phyloP scores from a whole-genome alignment of 2,113 vertebrate species.

The Notechis scutatus region DNA sequence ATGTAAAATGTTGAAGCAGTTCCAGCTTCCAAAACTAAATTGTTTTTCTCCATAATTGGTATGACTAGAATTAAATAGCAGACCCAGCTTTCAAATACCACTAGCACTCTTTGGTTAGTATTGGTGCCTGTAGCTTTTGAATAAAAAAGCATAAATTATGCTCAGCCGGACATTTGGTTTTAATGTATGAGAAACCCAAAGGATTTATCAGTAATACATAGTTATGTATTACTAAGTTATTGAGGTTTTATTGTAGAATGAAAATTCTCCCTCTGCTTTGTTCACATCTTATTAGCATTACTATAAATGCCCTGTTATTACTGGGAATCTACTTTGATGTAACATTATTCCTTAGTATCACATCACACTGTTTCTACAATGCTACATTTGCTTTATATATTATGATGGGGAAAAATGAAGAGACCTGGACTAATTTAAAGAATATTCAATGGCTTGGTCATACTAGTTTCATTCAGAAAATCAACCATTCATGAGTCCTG shows the following conservation, averaged over 20 bases:
- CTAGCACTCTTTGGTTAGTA: not conserved
- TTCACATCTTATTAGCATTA: constrained; percentile 23
- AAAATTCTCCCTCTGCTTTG: constrained; percentile 39
- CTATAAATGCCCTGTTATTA: constrained; percentile 5
- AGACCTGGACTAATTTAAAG: constrained; percentile 13
- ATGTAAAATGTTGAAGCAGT: not conserved
- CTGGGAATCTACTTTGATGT: constrained; percentile 14
- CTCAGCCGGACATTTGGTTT: constrained; percentile 19
- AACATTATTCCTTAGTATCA: constrained; percentile 15
- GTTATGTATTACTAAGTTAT: constrained; percentile 34
- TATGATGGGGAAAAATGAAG: not conserved
- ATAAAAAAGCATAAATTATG: constrained; percentile 17
- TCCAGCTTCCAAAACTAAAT: not conserved
- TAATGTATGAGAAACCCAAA: constrained; percentile 44
- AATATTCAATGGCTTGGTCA: not conserved
- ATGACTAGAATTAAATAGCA: constrained; percentile 2
- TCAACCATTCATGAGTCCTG: not conserved
- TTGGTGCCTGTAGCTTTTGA: constrained; percentile 12
- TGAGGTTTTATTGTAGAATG: not conserved
- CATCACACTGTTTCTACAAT: constrained; percentile 15
- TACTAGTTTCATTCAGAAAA: not conserved
- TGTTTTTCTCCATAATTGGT: not conserved
- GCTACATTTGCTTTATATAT: not conserved
- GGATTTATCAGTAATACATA: constrained; percentile 46
- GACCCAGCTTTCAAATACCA: constrained; percentile 1